Conservation (phyloP, 1,140 invertebrate genomes). For the Ooceraea biroi region DNA sequence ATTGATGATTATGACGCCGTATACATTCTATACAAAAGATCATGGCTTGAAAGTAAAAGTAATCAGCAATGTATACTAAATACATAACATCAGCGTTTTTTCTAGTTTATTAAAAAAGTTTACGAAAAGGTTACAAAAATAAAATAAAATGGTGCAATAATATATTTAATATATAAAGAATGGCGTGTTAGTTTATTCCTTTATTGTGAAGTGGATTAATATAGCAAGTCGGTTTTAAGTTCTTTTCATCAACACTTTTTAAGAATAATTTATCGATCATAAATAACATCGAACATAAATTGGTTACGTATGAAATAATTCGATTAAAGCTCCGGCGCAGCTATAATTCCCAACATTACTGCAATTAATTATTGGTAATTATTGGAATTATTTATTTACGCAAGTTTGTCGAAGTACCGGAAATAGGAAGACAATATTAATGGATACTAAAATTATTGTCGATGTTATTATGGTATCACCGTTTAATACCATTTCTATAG, state of each 20-base stretch:
- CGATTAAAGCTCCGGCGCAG: not conserved
- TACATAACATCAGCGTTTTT: not conserved
- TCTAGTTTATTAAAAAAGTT: not conserved
- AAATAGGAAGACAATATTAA: constrained; percentile 1
- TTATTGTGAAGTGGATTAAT: not conserved
- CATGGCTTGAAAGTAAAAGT: not conserved
- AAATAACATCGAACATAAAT: too few relatives aligned
- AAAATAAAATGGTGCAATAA: not conserved
- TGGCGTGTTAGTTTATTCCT: not conserved
- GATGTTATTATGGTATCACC: not conserved
- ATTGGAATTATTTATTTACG: constrained; percentile 21
- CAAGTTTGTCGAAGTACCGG: constrained; percentile 5
- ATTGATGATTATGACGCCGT: constrained; percentile 23
- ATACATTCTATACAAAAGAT: not conserved
- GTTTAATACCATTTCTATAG: constrained; percentile 1
- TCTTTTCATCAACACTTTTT: not conserved
- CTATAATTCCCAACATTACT: constrained; percentile 21
- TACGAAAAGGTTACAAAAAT: not conserved
- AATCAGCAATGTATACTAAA: not conserved
- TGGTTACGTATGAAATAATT: not conserved
- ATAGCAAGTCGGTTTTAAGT: not conserved
- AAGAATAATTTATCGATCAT: not conserved
- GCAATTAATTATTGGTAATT: constrained; percentile 41
- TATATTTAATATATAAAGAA: not conserved
- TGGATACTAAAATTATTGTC: constrained; percentile 27